Conservation (phyloP, 2,888 invertebrate species). For the Lasioglossum zephyrum region DNA sequence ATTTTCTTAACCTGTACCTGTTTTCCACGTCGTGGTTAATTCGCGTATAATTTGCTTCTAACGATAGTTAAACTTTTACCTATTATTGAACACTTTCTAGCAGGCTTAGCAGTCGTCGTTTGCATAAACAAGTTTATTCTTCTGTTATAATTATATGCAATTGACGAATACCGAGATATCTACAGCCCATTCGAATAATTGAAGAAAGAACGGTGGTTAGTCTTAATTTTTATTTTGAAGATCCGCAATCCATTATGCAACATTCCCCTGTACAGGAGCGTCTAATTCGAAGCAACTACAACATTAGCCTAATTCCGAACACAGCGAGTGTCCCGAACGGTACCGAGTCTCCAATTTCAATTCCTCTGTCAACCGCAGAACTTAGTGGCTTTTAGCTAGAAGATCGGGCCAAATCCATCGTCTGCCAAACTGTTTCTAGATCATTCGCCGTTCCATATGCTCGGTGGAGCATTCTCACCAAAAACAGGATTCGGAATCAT, state of each 20-base stretch:
- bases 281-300: neutral
- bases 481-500: neutral
- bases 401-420: neutral
- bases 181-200: neutral
- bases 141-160: too few relatives aligned
- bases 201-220: neutral
- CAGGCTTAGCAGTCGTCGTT: too few relatives aligned
- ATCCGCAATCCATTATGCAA: neutral
- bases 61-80: too few relatives aligned
- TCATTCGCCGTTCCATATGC: neutral
- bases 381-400: neutral
- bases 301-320: neutral
- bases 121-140: too few relatives aligned
- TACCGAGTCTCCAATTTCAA: neutral
- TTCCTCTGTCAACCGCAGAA: neutral
- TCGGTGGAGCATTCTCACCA: neutral
- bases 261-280: neutral
- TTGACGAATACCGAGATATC: neutral
- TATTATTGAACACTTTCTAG: too few relatives aligned
- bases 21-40: too few relatives aligned
- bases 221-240: neutral
- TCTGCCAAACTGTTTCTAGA: conserved; percentile 2
- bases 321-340: neutral
- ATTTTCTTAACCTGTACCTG: too few relatives aligned
- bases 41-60: too few relatives aligned